Conservation (phyloP, 2,797 vertebrate species). For the Enteromius afrohamiltoni region DNA sequence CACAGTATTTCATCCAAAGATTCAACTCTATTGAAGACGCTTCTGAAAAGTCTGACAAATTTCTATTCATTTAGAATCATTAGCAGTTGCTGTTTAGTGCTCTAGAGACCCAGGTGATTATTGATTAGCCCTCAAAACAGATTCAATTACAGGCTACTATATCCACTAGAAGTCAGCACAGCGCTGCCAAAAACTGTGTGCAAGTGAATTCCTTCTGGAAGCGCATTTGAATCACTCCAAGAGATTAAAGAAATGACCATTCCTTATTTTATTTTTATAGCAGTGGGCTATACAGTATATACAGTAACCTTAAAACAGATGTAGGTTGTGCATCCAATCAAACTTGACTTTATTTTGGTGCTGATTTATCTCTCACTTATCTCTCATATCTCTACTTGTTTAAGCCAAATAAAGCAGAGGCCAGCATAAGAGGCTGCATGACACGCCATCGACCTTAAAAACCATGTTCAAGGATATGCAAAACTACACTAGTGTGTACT, state of each 20-base stretch:
- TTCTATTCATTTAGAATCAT: constrained; percentile 44
- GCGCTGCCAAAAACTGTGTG: constrained; percentile 19
- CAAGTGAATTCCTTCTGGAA: neutral
- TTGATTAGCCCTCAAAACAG: constrained; percentile 35
- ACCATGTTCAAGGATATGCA: neutral
- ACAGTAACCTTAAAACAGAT: neutral
- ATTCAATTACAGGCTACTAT: constrained; percentile 28
- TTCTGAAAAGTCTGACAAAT: constrained; percentile 9
- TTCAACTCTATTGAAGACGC: neutral
- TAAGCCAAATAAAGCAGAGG: neutral
- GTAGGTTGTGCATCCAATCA: neutral
- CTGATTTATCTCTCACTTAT: too few species aligned
- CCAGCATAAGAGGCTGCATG: neutral
- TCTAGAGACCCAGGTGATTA: constrained; percentile 29
- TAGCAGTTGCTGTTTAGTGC: constrained; percentile 21
- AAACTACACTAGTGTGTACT: too few species aligned
- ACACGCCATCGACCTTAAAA: neutral
- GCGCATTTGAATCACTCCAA: neutral
- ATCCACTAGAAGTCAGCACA: constrained; percentile 10
- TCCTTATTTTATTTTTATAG: neutral
- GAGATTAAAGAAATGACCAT: neutral
- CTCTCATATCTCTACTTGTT: too few species aligned
- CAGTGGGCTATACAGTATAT: too few species aligned
- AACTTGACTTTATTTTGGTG: neutral
- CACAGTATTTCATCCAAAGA: neutral